phyloP scores from a whole-genome alignment of 2,797 vertebrate species.

The Coregonus suidteri region DNA sequence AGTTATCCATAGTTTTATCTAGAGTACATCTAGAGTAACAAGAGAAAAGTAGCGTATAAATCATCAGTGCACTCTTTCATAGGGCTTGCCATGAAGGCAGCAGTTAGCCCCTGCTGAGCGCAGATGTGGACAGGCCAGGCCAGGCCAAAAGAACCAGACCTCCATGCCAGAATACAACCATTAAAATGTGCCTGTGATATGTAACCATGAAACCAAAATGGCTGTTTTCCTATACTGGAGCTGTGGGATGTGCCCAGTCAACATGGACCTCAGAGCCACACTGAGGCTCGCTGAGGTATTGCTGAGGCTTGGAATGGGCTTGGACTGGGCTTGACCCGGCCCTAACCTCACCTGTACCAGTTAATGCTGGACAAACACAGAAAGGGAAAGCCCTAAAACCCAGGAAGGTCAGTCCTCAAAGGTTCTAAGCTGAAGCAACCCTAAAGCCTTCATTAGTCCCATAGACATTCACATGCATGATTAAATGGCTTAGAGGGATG shows the following conservation, averaged over 20 bases:
- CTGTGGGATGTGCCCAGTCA: slow-evolving; percentile 57
- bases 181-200: slow-evolving; percentile 64
- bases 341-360: not conserved
- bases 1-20: slow-evolving; percentile 14
- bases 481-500: not conserved
- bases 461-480: not conserved
- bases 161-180: slow-evolving; percentile 63
- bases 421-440: not conserved
- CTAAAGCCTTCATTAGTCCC: not conserved
- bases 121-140: slow-evolving; percentile 57
- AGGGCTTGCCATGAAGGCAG: slow-evolving; percentile 33
- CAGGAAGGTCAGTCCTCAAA: not conserved
- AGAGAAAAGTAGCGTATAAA: slow-evolving; percentile 1
- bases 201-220: slow-evolving; percentile 72
- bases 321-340: slow-evolving; percentile 11
- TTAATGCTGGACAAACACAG: slow-evolving; percentile 29
- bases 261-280: slow-evolving; percentile 39
- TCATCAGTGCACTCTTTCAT: slow-evolving; percentile 4
- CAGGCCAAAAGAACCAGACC: slow-evolving; percentile 48
- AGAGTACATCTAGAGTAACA: slow-evolving; percentile 18
- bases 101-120: slow-evolving; percentile 51
- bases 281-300: slow-evolving; percentile 23
- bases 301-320: slow-evolving; percentile 46
- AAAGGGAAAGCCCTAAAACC: not conserved
- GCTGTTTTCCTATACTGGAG: slow-evolving; percentile 63